Evolutionary conservation across 1,140 invertebrate genomes (phyloP), one percentile per base, ranked within the genome.

Genomic region (Macrosteles quadrilineatus): DNA sequence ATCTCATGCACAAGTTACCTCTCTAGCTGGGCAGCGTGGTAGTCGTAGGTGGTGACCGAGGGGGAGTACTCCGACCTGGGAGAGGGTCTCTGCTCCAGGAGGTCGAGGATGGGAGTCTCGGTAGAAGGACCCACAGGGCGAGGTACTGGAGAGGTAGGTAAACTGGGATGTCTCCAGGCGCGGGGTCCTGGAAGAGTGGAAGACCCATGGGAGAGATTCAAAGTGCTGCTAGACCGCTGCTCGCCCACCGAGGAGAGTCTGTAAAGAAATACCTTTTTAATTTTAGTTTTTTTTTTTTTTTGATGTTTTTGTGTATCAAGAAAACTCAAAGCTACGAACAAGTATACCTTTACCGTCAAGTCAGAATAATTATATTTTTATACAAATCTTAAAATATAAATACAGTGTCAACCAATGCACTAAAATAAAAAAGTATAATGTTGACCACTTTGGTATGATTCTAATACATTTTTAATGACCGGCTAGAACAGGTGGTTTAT

Each of bases 21-120:
- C 75, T 91, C 90, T 50, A 92, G 78, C 76, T 92, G 90, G 2
- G 89, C 88, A 0, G 89, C 87, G 77, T 90, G 87, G 77, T 91
- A 91, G 74, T 91, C 89, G 76, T 90, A 91, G 31, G 90, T 75
- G 80, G 81, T 79, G 17, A 74, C 76, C 32, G 67, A 71, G 1
- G 50, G 31, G 4, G 55, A 45, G 31, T 47, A 59, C 19, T 31
- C 27, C 6, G 53, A 47, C 4, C 27, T 21, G 21, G 68, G 40
- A 29, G 53, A 23, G 11, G 67, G 30, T 40, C 70, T 21, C 17
- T 59, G 55, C 14, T 72, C 75, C 17, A 74, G 65, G n/a, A 72
- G 68, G 62, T 72, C 70, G 11, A 76, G 70, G 19, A 76, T 75
- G n/a, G 75, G 72, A 4, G 75, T 75, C 65, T 73, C 73, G 0